Evolutionary conservation across 2,797 vertebrate species (phyloP), one percentile per base, ranked within the genome.

Genomic region (Serranus cabrilla): DNA sequence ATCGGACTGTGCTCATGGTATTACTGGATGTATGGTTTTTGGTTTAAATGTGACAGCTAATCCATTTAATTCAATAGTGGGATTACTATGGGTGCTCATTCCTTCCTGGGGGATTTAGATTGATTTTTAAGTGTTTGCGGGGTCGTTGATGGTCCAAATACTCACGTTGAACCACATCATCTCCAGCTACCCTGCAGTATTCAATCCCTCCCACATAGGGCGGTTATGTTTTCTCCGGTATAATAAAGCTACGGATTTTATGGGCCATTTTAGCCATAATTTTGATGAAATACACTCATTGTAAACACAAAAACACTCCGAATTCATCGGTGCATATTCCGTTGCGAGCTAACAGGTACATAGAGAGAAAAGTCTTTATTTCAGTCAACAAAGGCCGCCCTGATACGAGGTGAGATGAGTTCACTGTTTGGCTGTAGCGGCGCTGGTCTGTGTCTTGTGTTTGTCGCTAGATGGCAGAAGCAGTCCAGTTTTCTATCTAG

Each of bases 381-480:
- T 65, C 18, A 71, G 62, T 40, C 55, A 81, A 86, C 74, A 87
- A 89, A 85, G 74, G 81, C 81, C 74, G 63, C 52, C 71, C 66
- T 46, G 54, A 68, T 39, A 42, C 14, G 82, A 74, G 83, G 81
- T 86, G 85, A 88, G 59, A 85, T 46, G 81, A 91, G 90, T 89
- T 87, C 74, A 84, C 58, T 21, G 34, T 51, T 54, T 46, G 13
- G 62, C 71, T 73, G 76, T 85, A 49, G 62, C 54, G 80, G 49
- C 46, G 76, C 66, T 6, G 57, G 23, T 40, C 43, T 1, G 40
- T 60, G 45, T 54, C 77, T 1, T 1, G 23, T 2, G 7, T 16
- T 34, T 0, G 79, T 25, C 93, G 84, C 91, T 90, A 87, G 94
- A 81, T 90, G 94, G 93, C 89, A 69, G 71, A 23, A 80, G 20